phyloP scores from a whole-genome alignment of 2,113 vertebrate species.

The Lophius piscatorius region DNA sequence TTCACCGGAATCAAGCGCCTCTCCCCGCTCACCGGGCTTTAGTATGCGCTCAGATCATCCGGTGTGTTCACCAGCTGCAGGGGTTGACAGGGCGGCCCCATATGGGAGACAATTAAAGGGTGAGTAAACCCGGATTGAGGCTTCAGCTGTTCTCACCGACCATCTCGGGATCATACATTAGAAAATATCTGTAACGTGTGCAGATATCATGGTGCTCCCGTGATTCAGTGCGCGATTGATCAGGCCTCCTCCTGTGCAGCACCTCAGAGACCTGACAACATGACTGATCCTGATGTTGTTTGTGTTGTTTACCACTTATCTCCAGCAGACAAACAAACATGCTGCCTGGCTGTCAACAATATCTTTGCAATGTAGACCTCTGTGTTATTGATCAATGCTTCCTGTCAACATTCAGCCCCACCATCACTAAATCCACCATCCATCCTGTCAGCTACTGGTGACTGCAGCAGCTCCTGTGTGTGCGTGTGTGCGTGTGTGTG shows the following conservation, averaged over 20 bases:
- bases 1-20: conserved; percentile 12
- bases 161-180: too few relatives aligned
- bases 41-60: conserved; percentile 42
- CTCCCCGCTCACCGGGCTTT: conserved; percentile 26
- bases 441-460: conserved; percentile 25
- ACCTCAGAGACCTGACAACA: too few relatives aligned
- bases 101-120: conserved; percentile 65
- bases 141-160: conserved; percentile 11
- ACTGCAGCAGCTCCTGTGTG: conserved; percentile 26
- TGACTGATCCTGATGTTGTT: too few relatives aligned
- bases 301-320: neutral
- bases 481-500: conserved; percentile 1
- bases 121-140: conserved; percentile 60
- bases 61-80: conserved; percentile 21
- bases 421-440: neutral
- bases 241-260: conserved; percentile 22
- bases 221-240: neutral
- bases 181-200: too few relatives aligned
- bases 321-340: neutral
- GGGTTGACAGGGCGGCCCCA: conserved; percentile 43
- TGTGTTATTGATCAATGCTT: conserved; percentile 15
- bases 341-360: neutral
- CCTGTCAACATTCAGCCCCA: neutral
- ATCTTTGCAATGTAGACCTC: neutral
- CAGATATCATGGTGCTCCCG: neutral